Evolutionary conservation across 2,888 invertebrate species (phyloP), one percentile per base, ranked within the genome.

Genomic region (Protonemura montana): DNA sequence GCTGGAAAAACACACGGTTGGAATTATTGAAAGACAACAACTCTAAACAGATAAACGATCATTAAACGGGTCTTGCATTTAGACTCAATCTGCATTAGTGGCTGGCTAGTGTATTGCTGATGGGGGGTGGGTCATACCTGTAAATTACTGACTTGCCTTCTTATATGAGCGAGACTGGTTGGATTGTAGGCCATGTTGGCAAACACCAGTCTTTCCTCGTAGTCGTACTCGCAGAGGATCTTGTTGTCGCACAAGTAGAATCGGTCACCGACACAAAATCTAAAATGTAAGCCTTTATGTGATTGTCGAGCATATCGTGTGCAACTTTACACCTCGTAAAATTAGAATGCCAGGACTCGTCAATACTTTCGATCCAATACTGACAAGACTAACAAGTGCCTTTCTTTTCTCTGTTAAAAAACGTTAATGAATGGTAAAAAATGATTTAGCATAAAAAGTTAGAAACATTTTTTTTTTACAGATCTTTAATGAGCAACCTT

Each of bases 221-320:
- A 98, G 92, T 98, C 98, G 92, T 97, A 97, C 92, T 98, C 97
- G 93, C 98, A 98, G 82, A 98, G 94, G 89, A 98, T 97, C 93
- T 97, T 97, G 93, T 98, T 98, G 93, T 98, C 97, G 92, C 97
- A 97, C 90, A 98, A 93, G 92, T 97, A 98, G 92, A 97, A 98
- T 90, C 97, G 94, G 92, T 98, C 98, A 30, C 98, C 98, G 83
- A 98, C 97, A 92, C 98, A 98, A 93, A 98, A 98, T 94, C 98
- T 98, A 92, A 21, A 90, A 91, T 35, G 21, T 21, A 13, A 10
- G 21, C 13, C 1, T 10, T 59, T 13, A 59, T 21, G 59, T 59
- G 59, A 10, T 35, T 35, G 35, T 35, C 10, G 35, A 35, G n/a
- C n/a, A n/a, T n/a, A n/a, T n/a, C n/a, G n/a, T n/a, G n/a, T n/a